Conservation (phyloP, 2,113 vertebrate genomes). For the Climacteris rufus region DNA sequence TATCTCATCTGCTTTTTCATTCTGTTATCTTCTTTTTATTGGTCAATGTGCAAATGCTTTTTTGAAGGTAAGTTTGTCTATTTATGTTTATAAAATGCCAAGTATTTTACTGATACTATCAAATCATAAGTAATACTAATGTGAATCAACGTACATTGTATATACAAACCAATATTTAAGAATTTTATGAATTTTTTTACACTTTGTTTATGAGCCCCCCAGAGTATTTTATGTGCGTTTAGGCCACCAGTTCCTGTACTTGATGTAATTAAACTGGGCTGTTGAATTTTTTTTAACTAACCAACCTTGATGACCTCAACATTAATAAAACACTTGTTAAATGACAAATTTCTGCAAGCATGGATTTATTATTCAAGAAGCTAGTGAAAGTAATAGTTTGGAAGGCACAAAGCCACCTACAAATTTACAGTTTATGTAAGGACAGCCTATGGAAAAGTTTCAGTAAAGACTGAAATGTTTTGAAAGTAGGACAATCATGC, state of each 20-base stretch:
- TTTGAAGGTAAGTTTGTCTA: neutral
- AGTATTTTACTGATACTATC: neutral
- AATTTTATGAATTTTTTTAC: neutral
- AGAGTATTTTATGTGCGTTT: neutral
- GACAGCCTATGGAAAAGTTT: neutral
- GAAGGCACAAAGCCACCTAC: neutral
- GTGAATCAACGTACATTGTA: neutral
- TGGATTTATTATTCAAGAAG: neutral
- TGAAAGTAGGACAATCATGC: neutral
- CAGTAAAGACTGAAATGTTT: neutral
- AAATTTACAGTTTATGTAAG: neutral
- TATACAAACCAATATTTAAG: neutral
- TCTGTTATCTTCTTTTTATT: neutral
- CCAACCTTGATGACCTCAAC: neutral
- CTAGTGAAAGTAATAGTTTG: neutral
- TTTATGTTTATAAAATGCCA: neutral
- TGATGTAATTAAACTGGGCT: conserved; percentile 18
- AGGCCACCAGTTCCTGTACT: neutral
- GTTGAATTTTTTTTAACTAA: neutral
- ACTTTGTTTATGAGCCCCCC: neutral
- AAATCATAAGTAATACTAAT: neutral
- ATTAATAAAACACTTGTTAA: conserved; percentile 25
- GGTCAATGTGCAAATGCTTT: neutral
- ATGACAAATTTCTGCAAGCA: neutral
- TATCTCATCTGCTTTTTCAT: neutral